Evolutionary conservation across 2,797 vertebrate species (phyloP).

Genomic region (Alectoris magna): DNA sequence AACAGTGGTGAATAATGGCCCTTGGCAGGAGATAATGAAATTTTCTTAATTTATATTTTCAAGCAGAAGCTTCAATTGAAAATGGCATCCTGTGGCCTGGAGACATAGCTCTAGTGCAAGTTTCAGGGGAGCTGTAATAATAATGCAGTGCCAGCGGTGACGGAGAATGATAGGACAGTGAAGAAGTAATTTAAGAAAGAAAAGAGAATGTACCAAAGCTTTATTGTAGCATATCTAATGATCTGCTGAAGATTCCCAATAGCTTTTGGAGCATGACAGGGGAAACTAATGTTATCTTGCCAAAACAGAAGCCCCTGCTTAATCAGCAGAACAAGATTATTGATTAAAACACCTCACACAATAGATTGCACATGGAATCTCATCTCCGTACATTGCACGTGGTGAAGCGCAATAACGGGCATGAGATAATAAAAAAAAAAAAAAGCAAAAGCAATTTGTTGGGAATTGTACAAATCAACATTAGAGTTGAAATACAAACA

Average conservation of each 20-base stretch:
- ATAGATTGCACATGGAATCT: slow-evolving; percentile 85
- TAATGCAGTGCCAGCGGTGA: slow-evolving; percentile 80
- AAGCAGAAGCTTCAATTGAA: slow-evolving; percentile 82
- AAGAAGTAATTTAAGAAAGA: slow-evolving; percentile 86
- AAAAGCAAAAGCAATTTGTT: slow-evolving; percentile 75
- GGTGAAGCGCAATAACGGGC: slow-evolving; percentile 79
- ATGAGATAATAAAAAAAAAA: slow-evolving; percentile 72
- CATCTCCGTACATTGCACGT: slow-evolving; percentile 80
- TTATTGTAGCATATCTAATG: slow-evolving; percentile 91
- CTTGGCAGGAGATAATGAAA: slow-evolving; percentile 87
- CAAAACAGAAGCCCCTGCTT: slow-evolving; percentile 86
- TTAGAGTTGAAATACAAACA: slow-evolving; percentile 73
- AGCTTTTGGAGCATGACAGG: slow-evolving; percentile 87
- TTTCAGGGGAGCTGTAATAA: slow-evolving; percentile 83
- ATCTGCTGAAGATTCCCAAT: slow-evolving; percentile 88
- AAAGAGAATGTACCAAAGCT: slow-evolving; percentile 80
- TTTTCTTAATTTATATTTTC: slow-evolving; percentile 90
- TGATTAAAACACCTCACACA: slow-evolving; percentile 88
- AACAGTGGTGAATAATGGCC: slow-evolving; percentile 86
- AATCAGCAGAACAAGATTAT: slow-evolving; percentile 93
- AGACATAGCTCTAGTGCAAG: slow-evolving; percentile 79
- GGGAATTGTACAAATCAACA: slow-evolving; percentile 69
- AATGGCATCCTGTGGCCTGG: slow-evolving; percentile 81
- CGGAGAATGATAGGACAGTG: slow-evolving; percentile 81
- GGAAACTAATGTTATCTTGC: slow-evolving; percentile 91